Conservation (phyloP, 2,888 invertebrate species). For the Drosophila neotestacea region DNA sequence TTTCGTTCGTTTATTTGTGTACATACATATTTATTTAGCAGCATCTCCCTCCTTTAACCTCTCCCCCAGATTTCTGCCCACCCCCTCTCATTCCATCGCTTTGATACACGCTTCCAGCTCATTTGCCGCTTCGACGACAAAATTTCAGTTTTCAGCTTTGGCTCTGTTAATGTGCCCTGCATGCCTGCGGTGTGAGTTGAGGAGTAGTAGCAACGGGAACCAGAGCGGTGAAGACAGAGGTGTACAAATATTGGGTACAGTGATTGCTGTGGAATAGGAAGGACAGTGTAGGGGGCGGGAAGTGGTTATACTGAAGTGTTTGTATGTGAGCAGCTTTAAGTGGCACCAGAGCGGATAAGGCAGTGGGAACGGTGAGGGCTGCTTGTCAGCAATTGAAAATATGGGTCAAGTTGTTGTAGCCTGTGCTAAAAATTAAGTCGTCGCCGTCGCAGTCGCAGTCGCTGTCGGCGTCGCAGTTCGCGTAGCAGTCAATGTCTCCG, state of each 20-base stretch:
- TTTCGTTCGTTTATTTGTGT: constrained; percentile 59
- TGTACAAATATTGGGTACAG: constrained; percentile 47
- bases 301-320: constrained; percentile 45
- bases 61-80: not conserved
- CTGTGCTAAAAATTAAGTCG: constrained; percentile 79
- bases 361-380: constrained; percentile 4
- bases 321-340: constrained; percentile 70
- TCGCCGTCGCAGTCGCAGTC: constrained; percentile 32
- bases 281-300: not conserved
- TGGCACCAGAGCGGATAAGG: constrained; percentile 50
- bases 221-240: constrained; percentile 31
- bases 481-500: not conserved
- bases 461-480: constrained; percentile 25
- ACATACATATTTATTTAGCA: constrained; percentile 76
- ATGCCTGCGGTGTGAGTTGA: not conserved
- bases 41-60: constrained; percentile 31
- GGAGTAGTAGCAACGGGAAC: not conserved
- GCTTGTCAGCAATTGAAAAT: constrained; percentile 67
- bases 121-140: constrained; percentile 80
- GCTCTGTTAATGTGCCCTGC: constrained; percentile 63
- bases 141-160: constrained; percentile 71
- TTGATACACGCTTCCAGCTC: constrained; percentile 74
- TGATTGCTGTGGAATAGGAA: constrained; percentile 21
- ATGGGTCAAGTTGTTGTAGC: constrained; percentile 80
- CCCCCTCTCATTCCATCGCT: constrained; percentile 29